These are phyloP conservation scores for Stomatorhinus walkeri DNA, from an alignment of 2,797 vertebrate species.

Conservation along the genomic window DNA sequence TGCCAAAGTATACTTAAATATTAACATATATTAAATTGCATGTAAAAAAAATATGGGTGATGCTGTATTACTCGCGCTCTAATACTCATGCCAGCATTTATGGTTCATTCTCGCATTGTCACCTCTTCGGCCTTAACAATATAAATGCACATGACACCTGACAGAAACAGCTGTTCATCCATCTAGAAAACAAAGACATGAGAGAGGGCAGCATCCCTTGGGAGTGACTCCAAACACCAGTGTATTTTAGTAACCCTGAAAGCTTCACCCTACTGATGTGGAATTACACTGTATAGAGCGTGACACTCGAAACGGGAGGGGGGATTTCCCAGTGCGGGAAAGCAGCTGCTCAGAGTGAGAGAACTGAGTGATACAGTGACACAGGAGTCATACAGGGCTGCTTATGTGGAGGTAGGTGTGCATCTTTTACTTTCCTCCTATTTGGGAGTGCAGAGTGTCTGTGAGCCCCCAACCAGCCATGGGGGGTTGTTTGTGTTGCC, in stretches of 20 bases:
- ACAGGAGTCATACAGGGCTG: not conserved
- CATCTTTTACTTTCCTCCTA: not conserved
- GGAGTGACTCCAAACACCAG: not conserved
- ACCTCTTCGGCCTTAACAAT: not conserved
- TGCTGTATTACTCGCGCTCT: not conserved
- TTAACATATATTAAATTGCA: conserved; percentile 6
- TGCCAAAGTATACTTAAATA: not conserved
- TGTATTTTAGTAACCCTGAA: conserved; percentile 1
- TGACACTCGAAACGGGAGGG: not conserved
- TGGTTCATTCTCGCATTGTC: not conserved
- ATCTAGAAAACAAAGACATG: not conserved
- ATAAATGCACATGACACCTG: not conserved
- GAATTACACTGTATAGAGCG: not conserved
- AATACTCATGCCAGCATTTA: not conserved
- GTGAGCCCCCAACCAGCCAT: not conserved
- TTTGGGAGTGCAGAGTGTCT: not conserved
- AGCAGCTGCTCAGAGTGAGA: not conserved
- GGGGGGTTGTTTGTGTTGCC: not conserved
- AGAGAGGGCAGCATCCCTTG: not conserved
- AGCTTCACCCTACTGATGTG: not conserved
- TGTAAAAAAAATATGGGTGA: not conserved
- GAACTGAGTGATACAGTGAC: not conserved
- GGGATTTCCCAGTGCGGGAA: not conserved
- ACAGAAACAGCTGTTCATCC: not conserved
- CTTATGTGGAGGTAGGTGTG: not conserved